phyloP scores from a whole-genome alignment of 2,797 vertebrate species.

The Huso huso region DNA sequence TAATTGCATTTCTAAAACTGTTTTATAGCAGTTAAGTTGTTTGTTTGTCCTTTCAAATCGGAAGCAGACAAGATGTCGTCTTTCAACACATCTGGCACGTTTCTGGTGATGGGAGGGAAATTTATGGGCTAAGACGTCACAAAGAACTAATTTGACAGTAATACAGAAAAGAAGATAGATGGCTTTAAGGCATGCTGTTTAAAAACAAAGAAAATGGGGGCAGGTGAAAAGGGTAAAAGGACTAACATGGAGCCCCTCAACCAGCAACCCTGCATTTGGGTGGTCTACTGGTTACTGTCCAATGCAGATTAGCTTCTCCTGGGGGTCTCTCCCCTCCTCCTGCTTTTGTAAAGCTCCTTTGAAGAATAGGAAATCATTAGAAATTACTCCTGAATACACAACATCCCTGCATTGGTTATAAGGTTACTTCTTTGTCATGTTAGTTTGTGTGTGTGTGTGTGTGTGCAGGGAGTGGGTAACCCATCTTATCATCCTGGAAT shows the following conservation, averaged over 20 bases:
- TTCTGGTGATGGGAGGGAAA: not conserved
- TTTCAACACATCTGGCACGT: not conserved
- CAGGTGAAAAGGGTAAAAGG: not conserved
- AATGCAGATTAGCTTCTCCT: slow-evolving; percentile 14
- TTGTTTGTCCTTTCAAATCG: slow-evolving; percentile 2
- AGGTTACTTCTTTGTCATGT: not conserved
- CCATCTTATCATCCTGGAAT: not conserved
- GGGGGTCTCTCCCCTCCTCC: slow-evolving; percentile 7
- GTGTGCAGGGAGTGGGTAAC: slow-evolving; percentile 1
- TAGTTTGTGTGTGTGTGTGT: slow-evolving; percentile 1
- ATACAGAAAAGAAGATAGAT: slow-evolving; percentile 9
- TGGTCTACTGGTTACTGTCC: slow-evolving; percentile 25
- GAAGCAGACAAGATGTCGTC: not conserved
- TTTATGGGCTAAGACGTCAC: not conserved
- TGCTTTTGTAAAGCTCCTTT: slow-evolving; percentile 9
- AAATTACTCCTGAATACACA: slow-evolving; percentile 13
- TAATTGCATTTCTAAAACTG: too few species aligned
- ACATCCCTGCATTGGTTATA: slow-evolving; percentile 6
- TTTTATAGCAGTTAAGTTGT: not conserved
- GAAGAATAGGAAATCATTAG: slow-evolving; percentile 9
- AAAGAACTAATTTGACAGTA: slow-evolving; percentile 12
- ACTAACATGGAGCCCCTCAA: slow-evolving; percentile 13
- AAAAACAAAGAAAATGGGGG: slow-evolving; percentile 11
- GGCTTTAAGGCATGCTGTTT: slow-evolving; percentile 2
- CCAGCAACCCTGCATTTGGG: slow-evolving; percentile 24